These are phyloP conservation scores for Cololabis saira DNA, from an alignment of 2,113 vertebrate genomes.

Conservation along the genomic window DNA sequence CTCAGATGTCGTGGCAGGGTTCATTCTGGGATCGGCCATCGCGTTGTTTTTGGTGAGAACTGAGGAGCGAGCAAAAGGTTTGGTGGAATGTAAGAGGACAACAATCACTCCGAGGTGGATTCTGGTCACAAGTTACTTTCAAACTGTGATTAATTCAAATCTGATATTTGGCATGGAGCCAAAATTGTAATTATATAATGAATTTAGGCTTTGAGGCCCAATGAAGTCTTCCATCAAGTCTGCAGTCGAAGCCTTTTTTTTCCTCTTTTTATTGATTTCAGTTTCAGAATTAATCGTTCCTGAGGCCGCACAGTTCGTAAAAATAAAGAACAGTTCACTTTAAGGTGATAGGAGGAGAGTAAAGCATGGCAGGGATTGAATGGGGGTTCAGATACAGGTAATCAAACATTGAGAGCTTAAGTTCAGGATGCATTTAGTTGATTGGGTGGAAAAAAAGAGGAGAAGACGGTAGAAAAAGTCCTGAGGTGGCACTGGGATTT, in stretches of 20 bases:
- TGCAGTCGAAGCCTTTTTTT: background rate
- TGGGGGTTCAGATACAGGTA: conserved; percentile 22
- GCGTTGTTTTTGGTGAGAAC: conserved; percentile 93
- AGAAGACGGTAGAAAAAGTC: conserved; percentile 23
- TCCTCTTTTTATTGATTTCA: background rate
- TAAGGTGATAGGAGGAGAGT: background rate
- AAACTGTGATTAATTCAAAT: conserved; percentile 9
- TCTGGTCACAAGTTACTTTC: conserved; percentile 35
- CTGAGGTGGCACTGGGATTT: conserved; percentile 30
- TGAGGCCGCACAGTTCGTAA: too few species aligned
- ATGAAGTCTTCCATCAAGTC: background rate
- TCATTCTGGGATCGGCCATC: conserved; percentile 91
- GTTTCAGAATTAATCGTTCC: background rate
- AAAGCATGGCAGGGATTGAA: conserved; percentile 1
- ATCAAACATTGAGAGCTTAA: conserved; percentile 13
- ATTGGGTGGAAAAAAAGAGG: conserved; percentile 15
- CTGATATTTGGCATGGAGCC: conserved; percentile 29
- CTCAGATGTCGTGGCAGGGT: conserved; percentile 94
- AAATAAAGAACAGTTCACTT: background rate
- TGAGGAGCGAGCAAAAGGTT: background rate
- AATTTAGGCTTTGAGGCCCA: conserved; percentile 10
- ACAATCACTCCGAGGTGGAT: conserved; percentile 12
- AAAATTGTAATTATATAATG: conserved; percentile 37
- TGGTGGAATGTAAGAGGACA: background rate
- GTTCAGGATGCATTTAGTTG: conserved; percentile 12